A percentile compares a stretch with the other conserved stretches of the same genome.
phyloP scores from a whole-genome alignment of 1,140 invertebrate genomes.

The Homalodisca vitripennis region DNA sequence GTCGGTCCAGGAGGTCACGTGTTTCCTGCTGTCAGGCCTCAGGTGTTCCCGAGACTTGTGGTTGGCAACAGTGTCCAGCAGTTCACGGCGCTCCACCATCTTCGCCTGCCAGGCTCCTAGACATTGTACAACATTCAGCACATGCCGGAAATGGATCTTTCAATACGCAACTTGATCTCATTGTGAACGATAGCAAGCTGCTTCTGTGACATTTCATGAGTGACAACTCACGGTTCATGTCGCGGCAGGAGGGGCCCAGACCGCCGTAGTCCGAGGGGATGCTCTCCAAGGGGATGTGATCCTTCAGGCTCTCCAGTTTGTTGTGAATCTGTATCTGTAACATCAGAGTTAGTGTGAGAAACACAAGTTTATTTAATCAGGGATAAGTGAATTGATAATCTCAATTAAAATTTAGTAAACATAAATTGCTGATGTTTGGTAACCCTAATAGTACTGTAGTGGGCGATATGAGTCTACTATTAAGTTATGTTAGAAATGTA shows the following conservation, averaged over 20 bases:
- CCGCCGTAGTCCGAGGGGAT: slow-evolving; percentile 8
- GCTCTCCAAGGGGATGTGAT: not conserved
- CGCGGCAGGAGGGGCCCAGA: not conserved
- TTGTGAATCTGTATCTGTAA: slow-evolving; percentile 11
- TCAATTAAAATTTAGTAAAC: no score
- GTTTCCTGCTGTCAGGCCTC: not conserved
- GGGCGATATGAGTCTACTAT: no score
- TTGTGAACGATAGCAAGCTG: not conserved
- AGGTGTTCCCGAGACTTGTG: not conserved
- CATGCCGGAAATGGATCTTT: no score
- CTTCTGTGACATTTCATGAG: not conserved
- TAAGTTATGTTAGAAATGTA: no score
- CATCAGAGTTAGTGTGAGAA: no score
- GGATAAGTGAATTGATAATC: no score
- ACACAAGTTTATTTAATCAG: no score
- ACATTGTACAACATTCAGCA: no score
- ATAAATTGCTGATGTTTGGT: no score
- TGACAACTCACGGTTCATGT: slow-evolving; percentile 6
- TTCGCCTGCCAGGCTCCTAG: slow-evolving; percentile 7
- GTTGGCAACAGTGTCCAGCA: not conserved
- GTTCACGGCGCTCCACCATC: not conserved
- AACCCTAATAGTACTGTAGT: no score
- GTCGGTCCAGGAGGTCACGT: slow-evolving; percentile 14
- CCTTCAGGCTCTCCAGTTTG: slow-evolving; percentile 1
- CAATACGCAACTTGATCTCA: no score